Conservation (phyloP, 2,888 invertebrate genomes). For the Dolichopus griseipennis region DNA sequence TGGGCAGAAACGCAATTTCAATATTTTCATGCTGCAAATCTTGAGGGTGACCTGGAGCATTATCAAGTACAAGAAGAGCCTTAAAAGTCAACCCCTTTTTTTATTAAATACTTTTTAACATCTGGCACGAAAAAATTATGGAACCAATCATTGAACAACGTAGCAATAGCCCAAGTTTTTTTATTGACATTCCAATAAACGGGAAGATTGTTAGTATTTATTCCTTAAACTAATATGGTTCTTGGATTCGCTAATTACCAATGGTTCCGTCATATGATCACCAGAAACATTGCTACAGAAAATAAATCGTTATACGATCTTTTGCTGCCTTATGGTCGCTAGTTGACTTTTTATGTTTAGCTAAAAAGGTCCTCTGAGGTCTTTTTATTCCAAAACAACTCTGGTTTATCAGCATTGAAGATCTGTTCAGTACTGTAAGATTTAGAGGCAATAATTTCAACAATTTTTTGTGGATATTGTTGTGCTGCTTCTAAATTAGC, state of each 20-base stretch:
- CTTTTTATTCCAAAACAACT: slow-evolving; percentile 27
- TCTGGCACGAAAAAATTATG: slow-evolving; percentile 7
- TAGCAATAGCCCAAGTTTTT: slow-evolving; percentile 8
- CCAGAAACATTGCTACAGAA: too few relatives aligned
- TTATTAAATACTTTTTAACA: slow-evolving; percentile 10
- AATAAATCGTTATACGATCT: too few relatives aligned
- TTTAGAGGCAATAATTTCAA: slow-evolving; percentile 16
- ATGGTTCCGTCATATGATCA: too few relatives aligned
- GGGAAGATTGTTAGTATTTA: too few relatives aligned
- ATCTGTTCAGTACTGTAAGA: slow-evolving; percentile 23
- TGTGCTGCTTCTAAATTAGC: slow-evolving; percentile 21
- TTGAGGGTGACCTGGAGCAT: slow-evolving; percentile 2
- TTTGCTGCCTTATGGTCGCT: too few relatives aligned
- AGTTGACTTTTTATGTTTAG: too few relatives aligned
- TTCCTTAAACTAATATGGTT: too few relatives aligned
- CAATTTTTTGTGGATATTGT: slow-evolving; percentile 14
- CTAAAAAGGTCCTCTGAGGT: too few relatives aligned
- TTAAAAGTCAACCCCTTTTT: slow-evolving; percentile 2
- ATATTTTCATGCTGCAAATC: neutral
- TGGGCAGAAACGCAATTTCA: neutral
- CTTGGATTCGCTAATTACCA: too few relatives aligned
- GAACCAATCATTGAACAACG: slow-evolving; percentile 10
- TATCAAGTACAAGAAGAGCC: neutral
- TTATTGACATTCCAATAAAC: neutral
- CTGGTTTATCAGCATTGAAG: slow-evolving; percentile 25